phyloP scores from a whole-genome alignment of 1,140 invertebrate species.

The Mya arenaria region DNA sequence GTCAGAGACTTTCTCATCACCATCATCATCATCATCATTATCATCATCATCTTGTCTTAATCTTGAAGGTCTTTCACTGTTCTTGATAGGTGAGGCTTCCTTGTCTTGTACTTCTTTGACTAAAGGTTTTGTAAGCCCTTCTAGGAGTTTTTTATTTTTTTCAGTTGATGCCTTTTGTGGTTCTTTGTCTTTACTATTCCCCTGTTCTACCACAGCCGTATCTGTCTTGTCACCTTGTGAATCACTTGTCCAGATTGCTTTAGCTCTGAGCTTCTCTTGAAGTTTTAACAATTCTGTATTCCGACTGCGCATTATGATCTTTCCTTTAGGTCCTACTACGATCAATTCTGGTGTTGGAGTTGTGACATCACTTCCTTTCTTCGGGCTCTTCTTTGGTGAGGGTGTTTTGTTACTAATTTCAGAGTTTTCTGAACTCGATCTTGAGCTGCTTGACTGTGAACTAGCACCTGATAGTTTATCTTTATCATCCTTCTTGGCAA shows the following conservation, averaged over 20 bases:
- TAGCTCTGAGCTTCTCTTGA: slow-evolving; percentile 21
- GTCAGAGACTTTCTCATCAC: background rate
- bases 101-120: too few relatives aligned
- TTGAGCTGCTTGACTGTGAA: too few relatives aligned
- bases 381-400: too few relatives aligned
- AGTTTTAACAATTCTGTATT: slow-evolving; percentile 2
- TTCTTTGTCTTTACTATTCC: background rate
- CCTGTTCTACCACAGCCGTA: background rate
- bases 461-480: too few relatives aligned
- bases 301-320: background rate
- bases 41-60: background rate
- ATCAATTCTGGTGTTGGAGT: slow-evolving; percentile 19
- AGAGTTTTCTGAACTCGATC: too few relatives aligned
- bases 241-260: background rate
- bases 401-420: too few relatives aligned
- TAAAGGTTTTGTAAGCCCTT: background rate
- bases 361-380: too few relatives aligned
- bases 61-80: too few relatives aligned
- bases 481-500: background rate
- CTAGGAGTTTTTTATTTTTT: background rate
- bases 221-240: background rate
- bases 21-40: background rate
- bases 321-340: background rate
- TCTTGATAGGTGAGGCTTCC: too few relatives aligned
- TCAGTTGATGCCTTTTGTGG: background rate